phyloP scores from a whole-genome alignment of 1,140 invertebrate genomes.

The Diuraphis noxia region DNA sequence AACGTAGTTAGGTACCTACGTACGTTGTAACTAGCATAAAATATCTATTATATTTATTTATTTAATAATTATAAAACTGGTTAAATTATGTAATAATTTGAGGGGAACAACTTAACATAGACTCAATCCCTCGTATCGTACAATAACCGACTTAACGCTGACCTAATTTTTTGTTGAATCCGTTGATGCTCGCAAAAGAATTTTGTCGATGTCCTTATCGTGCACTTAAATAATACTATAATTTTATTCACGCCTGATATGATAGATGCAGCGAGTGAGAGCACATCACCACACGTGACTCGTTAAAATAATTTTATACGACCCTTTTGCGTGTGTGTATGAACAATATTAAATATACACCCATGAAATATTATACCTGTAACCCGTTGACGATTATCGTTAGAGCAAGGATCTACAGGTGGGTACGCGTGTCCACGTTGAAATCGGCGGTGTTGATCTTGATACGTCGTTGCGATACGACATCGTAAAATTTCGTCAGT shows the following conservation, averaged over 20 bases:
- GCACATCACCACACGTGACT: not conserved
- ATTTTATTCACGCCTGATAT: not conserved
- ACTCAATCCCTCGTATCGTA: not conserved
- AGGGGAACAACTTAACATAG: not conserved
- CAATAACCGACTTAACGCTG: not conserved
- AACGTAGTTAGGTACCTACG: not conserved
- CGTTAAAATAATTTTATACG: conserved; percentile 2
- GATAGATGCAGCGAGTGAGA: not conserved
- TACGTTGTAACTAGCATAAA: not conserved
- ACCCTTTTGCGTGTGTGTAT: not conserved
- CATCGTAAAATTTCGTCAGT: not conserved
- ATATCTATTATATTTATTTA: not conserved
- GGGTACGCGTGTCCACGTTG: not conserved
- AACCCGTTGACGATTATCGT: not conserved
- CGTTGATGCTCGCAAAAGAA: not conserved
- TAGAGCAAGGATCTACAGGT: not conserved
- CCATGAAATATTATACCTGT: not conserved
- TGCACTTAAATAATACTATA: not conserved
- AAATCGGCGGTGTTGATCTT: not conserved
- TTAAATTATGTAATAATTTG: not conserved
- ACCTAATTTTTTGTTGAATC: not conserved
- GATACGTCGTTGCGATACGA: not conserved
- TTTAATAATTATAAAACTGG: not conserved
- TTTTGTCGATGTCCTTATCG: not conserved
- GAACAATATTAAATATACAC: not conserved